Conservation (phyloP, 2,797 vertebrate genomes). For the Chaetophractus vellerosus region DNA sequence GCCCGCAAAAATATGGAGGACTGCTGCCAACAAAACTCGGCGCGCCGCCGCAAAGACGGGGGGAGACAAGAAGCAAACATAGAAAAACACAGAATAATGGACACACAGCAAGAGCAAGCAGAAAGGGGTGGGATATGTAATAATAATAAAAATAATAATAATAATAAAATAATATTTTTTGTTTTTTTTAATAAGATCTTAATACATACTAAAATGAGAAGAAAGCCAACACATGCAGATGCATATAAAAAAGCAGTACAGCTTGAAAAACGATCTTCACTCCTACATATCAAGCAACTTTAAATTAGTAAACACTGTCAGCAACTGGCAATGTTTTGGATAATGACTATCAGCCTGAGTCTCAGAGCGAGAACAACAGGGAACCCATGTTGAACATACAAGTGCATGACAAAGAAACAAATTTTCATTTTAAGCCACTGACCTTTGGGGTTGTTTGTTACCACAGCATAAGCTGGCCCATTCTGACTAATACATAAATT, state of each 20-base stretch:
- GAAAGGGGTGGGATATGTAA: too few species aligned
- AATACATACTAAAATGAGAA: slow-evolving; percentile 52
- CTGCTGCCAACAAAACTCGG: too few species aligned
- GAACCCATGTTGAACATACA: not conserved
- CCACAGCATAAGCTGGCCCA: not conserved
- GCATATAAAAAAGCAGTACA: not conserved
- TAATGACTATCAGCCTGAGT: not conserved
- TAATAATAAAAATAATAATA: too few species aligned
- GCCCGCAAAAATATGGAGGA: too few species aligned
- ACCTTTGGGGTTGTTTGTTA: slow-evolving; percentile 31
- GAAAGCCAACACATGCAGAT: slow-evolving; percentile 15
- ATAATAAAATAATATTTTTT: slow-evolving; percentile 20
- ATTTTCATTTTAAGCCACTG: not conserved
- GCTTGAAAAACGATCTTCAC: slow-evolving; percentile 25
- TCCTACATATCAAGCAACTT: not conserved
- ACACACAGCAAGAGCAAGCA: too few species aligned
- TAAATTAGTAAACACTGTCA: slow-evolving; percentile 16
- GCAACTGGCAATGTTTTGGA: not conserved
- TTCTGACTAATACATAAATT: not conserved
- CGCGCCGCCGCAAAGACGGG: too few species aligned
- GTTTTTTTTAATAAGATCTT: not conserved
- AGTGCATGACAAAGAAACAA: not conserved
- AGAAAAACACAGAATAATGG: too few species aligned
- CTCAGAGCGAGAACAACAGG: not conserved
- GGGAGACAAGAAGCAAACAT: too few species aligned